These are phyloP conservation scores for Helicoverpa assulta DNA, from an alignment of 2,888 invertebrate genomes.

Conservation along the genomic window DNA sequence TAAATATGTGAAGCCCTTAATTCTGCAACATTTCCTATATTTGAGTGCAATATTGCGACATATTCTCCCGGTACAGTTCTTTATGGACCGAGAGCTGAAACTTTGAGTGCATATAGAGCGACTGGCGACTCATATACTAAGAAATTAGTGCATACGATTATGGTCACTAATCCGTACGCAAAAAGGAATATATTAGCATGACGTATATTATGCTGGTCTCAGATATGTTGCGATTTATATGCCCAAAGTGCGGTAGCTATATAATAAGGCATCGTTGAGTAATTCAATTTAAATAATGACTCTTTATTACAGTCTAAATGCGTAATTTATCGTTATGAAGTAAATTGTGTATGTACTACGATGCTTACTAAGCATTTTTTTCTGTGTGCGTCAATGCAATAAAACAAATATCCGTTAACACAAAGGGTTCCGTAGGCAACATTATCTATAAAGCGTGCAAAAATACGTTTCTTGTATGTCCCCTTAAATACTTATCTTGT, in stretches of 20 bases:
- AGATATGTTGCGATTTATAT: conserved; percentile 29
- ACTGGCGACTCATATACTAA: conserved; percentile 18
- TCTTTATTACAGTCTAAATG: conserved; percentile 21
- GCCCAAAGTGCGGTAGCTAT: conserved; percentile 29
- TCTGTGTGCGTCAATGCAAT: background rate
- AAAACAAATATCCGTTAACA: background rate
- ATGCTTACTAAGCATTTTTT: conserved; percentile 9
- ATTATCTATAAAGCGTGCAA: too few species aligned
- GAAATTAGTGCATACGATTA: conserved; percentile 17
- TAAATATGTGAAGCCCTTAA: background rate
- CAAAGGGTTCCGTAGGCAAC: too few species aligned
- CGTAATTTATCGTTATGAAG: conserved; percentile 10
- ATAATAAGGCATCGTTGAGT: conserved; percentile 17
- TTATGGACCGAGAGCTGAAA: conserved; percentile 38
- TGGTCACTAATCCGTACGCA: background rate
- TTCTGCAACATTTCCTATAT: conserved; percentile 40
- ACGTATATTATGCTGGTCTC: background rate
- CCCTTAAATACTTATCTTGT: background rate
- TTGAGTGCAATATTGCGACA: conserved; percentile 21
- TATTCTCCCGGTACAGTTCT: conserved; percentile 13
- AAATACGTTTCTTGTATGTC: too few species aligned
- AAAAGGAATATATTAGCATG: conserved; percentile 1
- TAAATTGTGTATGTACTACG: conserved; percentile 35
- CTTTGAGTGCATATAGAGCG: conserved; percentile 53
- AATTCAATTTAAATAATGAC: conserved; percentile 43